These are phyloP conservation scores for Pheosia gnoma DNA, from an alignment of 2,888 invertebrate species.

Conservation along the genomic window DNA sequence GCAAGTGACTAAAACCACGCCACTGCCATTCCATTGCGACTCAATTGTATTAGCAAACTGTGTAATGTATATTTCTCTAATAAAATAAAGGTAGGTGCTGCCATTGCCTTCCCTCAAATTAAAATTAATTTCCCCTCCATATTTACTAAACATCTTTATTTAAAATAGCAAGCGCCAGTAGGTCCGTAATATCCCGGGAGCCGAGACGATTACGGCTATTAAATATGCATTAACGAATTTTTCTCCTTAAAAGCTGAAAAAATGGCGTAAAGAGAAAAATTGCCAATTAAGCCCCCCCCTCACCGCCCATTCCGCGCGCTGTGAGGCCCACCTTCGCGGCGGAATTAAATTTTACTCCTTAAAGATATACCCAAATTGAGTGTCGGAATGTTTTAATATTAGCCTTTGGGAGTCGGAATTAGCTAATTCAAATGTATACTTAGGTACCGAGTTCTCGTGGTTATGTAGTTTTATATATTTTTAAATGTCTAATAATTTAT, in stretches of 20 bases:
- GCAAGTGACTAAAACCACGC: too few relatives aligned
- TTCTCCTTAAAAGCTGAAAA: conserved; percentile 81
- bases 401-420: conserved; percentile 50
- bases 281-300: conserved; percentile 71
- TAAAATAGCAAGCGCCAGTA: conserved; percentile 50
- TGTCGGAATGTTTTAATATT: conserved; percentile 63
- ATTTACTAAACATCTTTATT: conserved; percentile 33
- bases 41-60: too few relatives aligned
- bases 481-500: too few relatives aligned
- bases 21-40: too few relatives aligned
- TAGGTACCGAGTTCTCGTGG: conserved; percentile 27
- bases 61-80: too few relatives aligned
- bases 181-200: conserved; percentile 53
- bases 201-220: conserved; percentile 80
- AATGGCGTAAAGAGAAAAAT: conserved; percentile 82
- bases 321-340: conserved; percentile 45
- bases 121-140: not conserved
- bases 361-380: conserved; percentile 76
- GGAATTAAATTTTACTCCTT: conserved; percentile 75
- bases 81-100: not conserved
- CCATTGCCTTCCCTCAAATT: not conserved
- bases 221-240: conserved; percentile 85
- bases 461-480: conserved; percentile 18
- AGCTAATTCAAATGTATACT: conserved; percentile 51
- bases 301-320: conserved; percentile 30